These are phyloP conservation scores for Aplocera efformata DNA, from an alignment of 2,888 invertebrate genomes.

Conservation along the genomic window DNA sequence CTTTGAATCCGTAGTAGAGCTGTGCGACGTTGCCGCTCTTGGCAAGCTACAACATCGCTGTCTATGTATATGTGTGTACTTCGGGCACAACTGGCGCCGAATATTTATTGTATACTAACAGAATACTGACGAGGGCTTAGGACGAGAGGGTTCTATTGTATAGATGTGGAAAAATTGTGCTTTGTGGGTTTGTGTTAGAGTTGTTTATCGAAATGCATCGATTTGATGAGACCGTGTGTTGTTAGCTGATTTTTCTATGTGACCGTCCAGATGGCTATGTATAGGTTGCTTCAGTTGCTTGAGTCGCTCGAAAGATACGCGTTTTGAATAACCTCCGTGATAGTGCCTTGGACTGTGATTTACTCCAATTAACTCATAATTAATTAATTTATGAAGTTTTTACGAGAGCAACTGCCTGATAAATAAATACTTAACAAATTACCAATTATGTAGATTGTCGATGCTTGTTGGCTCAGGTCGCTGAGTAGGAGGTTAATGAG, in stretches of 20 bases:
- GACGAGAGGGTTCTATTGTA: conserved; percentile 65
- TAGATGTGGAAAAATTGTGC: conserved; percentile 37
- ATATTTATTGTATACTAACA: conserved; percentile 81
- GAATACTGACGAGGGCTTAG: conserved; percentile 70
- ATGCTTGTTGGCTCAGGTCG: conserved; percentile 1
- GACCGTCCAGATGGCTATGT: conserved; percentile 79
- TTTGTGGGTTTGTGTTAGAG: conserved; percentile 47
- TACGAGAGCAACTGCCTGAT: conserved; percentile 39
- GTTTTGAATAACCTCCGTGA: conserved; percentile 56
- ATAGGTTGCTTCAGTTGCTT: conserved; percentile 71
- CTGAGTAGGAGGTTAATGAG: neutral
- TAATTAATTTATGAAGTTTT: conserved; percentile 59
- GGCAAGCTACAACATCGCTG: conserved; percentile 61
- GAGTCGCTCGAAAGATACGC: conserved; percentile 57
- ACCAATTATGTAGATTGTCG: conserved; percentile 12
- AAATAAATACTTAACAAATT: conserved; percentile 19
- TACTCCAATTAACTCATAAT: conserved; percentile 55
- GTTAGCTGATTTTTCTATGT: conserved; percentile 67
- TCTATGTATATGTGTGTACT: conserved; percentile 77
- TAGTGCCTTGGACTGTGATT: conserved; percentile 51
- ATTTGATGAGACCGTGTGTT: conserved; percentile 45
- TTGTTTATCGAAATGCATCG: conserved; percentile 35
- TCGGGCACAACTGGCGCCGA: conserved; percentile 78
- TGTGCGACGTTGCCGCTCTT: conserved; percentile 76
- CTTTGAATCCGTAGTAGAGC: conserved; percentile 67